phyloP scores from a whole-genome alignment of 2,888 invertebrate genomes.

The Cryptocheilus praepositus region DNA sequence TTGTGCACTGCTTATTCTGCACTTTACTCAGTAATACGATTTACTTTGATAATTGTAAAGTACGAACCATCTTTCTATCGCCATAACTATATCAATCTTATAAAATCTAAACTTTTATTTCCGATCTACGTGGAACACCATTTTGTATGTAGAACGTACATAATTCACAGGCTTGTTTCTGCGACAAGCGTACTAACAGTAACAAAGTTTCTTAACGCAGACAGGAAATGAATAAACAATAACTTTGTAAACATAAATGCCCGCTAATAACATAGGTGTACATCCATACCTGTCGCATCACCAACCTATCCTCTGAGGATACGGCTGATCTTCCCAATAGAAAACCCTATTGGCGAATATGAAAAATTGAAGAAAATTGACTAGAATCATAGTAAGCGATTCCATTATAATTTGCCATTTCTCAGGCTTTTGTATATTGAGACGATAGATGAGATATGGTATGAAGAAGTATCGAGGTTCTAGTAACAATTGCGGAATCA shows the following conservation, averaged over 20 bases:
- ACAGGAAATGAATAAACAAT: too few species aligned
- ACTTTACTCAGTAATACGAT: too few species aligned
- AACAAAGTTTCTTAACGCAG: too few species aligned
- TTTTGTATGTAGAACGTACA: too few species aligned
- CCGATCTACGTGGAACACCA: too few species aligned
- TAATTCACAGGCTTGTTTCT: too few species aligned
- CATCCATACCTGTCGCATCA: constrained; percentile 71
- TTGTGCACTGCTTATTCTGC: not conserved
- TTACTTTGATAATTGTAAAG: too few species aligned
- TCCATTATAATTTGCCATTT: constrained; percentile 79
- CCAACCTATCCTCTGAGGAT: constrained; percentile 93
- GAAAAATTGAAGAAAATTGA: constrained; percentile 85
- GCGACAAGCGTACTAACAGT: too few species aligned
- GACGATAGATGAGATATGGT: constrained; percentile 89
- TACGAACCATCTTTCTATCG: too few species aligned
- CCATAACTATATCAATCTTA: too few species aligned
- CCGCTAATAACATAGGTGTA: not conserved
- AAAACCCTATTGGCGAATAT: constrained; percentile 88
- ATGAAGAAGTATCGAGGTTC: constrained; percentile 97
- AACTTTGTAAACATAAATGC: too few species aligned
- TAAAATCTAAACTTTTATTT: too few species aligned
- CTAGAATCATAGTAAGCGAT: constrained; percentile 78
- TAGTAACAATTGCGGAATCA: constrained; percentile 89
- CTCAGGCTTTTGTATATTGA: constrained; percentile 79
- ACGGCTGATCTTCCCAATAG: constrained; percentile 83